A percentile compares a stretch with the other conserved stretches of the same genome.
phyloP scores from a whole-genome alignment of 2,797 vertebrate genomes.

The Sebastes itinus region DNA sequence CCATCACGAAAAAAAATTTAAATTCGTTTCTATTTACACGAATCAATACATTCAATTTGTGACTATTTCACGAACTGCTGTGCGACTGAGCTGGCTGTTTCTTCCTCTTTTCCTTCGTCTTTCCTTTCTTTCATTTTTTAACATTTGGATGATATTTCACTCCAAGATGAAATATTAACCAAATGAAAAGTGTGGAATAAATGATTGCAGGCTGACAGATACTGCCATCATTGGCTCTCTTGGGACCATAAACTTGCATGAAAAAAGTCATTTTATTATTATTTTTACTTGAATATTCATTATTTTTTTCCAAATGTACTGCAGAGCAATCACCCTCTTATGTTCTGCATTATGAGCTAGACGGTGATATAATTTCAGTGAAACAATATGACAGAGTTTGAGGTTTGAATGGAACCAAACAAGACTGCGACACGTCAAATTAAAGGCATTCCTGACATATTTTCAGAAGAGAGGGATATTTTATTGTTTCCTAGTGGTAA shows the following conservation, averaged over 20 bases:
- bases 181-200: neutral
- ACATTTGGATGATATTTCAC: neutral
- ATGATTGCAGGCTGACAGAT: neutral
- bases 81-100: neutral
- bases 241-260: neutral
- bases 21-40: too few species aligned
- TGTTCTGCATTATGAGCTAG: conserved; percentile 31
- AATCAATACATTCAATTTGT: too few species aligned
- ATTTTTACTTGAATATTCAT: neutral
- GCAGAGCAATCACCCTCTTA: neutral
- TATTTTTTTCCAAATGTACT: neutral
- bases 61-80: too few species aligned
- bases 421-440: conserved; percentile 28
- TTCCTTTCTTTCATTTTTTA: neutral
- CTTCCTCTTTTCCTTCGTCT: neutral
- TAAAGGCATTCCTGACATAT: conserved; percentile 44
- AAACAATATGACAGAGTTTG: conserved; percentile 9
- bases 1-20: too few species aligned
- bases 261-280: conserved; percentile 1
- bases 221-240: neutral
- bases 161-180: neutral
- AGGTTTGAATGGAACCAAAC: conserved; percentile 18
- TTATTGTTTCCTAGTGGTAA: conserved; percentile 61
- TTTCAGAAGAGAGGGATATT: conserved; percentile 22
- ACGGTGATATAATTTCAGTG: neutral